These are phyloP conservation scores for Drosophila kuntzei DNA, from an alignment of 2,888 invertebrate genomes.

Conservation along the genomic window DNA sequence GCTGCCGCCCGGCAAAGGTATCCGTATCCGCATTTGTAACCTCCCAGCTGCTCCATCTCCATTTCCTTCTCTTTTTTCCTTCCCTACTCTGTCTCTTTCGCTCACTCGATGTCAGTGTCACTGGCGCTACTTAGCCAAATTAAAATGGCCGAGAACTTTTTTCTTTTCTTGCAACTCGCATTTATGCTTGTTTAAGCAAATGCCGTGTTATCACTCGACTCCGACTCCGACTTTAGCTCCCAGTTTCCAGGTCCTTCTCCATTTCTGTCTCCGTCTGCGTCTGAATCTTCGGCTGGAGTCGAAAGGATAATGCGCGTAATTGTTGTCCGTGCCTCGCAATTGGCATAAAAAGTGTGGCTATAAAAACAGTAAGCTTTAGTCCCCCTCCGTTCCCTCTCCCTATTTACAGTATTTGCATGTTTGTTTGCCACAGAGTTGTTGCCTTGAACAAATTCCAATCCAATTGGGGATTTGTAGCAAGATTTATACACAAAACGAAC, in stretches of 20 bases:
- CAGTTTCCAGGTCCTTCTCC: not conserved
- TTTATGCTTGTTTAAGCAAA: constrained; percentile 78
- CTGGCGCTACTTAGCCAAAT: constrained; percentile 78
- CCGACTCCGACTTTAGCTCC: constrained; percentile 19
- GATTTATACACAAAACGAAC: not conserved
- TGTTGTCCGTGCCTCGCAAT: constrained; percentile 68
- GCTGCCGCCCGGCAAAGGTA: constrained; percentile 38
- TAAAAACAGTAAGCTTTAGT: constrained; percentile 12
- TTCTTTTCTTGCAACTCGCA: constrained; percentile 51
- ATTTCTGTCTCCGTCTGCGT: not conserved
- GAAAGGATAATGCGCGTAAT: constrained; percentile 76
- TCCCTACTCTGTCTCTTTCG: not conserved
- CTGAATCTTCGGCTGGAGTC: constrained; percentile 44
- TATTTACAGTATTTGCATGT: constrained; percentile 9
- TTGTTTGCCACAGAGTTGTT: constrained; percentile 3
- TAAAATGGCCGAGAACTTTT: constrained; percentile 63
- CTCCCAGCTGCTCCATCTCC: not conserved
- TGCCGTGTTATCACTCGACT: constrained; percentile 72
- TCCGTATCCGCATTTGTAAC: constrained; percentile 27
- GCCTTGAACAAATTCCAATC: not conserved
- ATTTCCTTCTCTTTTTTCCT: not conserved
- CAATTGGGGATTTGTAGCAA: constrained; percentile 10
- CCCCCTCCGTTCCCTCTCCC: not conserved
- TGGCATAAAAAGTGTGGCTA: constrained; percentile 40
- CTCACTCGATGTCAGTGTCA: constrained; percentile 49